Evolutionary conservation across 2,797 vertebrate genomes (phyloP).

Genomic region (Rhyacichthys aspro): DNA sequence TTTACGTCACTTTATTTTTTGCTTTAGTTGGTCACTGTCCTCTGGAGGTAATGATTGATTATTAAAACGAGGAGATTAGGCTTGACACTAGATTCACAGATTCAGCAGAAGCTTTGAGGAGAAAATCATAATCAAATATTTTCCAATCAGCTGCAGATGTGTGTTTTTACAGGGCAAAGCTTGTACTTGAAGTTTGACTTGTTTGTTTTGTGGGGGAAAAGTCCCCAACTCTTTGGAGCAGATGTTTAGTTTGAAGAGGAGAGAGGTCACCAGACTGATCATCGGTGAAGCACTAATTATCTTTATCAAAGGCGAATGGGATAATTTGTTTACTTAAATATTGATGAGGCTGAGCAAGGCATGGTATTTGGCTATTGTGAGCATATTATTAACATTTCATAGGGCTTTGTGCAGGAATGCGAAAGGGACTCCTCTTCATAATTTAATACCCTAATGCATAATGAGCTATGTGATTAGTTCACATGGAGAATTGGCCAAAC

Average conservation of each 20-base stretch:
- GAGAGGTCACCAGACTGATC: conserved; percentile 92
- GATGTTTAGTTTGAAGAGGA: conserved; percentile 87
- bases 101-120: conserved; percentile 62
- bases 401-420: conserved; percentile 99
- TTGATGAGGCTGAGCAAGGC: conserved; percentile 96
- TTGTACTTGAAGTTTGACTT: conserved; percentile 80
- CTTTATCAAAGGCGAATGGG: conserved; percentile 95
- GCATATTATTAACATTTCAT: conserved; percentile 99
- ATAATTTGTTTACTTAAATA: conserved; percentile 99
- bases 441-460: conserved; percentile 99
- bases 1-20: conserved; percentile 32
- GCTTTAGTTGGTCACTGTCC: conserved; percentile 32
- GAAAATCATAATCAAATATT: conserved; percentile 81
- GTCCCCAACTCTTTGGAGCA: conserved; percentile 83
- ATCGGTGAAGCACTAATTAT: conserved; percentile 96
- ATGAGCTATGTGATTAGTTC: conserved; percentile 99
- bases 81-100: conserved; percentile 55
- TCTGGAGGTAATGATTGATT: conserved; percentile 55
- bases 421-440: conserved; percentile 97
- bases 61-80: conserved; percentile 58
- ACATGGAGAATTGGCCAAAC: conserved; percentile 98
- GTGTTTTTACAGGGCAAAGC: conserved; percentile 74
- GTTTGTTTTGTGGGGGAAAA: conserved; percentile 64
- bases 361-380: conserved; percentile 96
- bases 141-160: conserved; percentile 81